Evolutionary conservation across 2,113 vertebrate genomes (phyloP), one percentile per base, ranked within the genome.

Genomic region (Ophiodon elongatus): DNA sequence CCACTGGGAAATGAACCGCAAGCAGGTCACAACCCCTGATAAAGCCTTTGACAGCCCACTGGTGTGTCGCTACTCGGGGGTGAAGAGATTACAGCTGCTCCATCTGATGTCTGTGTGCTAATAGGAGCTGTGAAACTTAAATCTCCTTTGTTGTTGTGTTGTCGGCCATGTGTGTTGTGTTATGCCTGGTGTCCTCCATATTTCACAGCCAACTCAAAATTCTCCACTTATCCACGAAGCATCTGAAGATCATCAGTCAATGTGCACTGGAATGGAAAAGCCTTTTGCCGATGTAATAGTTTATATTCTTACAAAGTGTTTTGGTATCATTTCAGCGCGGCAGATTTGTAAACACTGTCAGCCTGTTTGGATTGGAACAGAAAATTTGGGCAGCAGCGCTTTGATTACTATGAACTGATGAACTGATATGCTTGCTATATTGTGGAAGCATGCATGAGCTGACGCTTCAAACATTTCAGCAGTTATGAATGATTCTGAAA

Each of bases 291-390:
- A 59, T 68, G 81, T 74, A 70, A 81, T 74, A 78, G 54, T 88
- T 88, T 76, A 63, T 69, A 60, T 50, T 33, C 17, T 76, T 52
- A 67, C 72, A 56, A 68, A 86, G 76, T 81, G 87, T 83, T 88
- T 83, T 39, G 82, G 76, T 82, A 67, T 84, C 50, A 37, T 84
- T 82, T 85, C 68, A 77, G 77, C 0, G 27, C 74, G 37, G 41
- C 47, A 69, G 47, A 85, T 89, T 90, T 87, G 83, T 88, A 93
- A 92, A 88, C 82, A 88, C 85, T 82, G 90, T 89, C 90, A 68
- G 62, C 11, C 19, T 91, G 88, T 92, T 93, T 91, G 83, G 82
- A 31, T 74, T 88, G 80, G 74, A 83, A 21, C 73, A 43, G 80
- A 56, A 43, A n/a, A 63, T 73, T 73, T 29, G 25, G 29, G 50